Conservation (phyloP, 2,113 vertebrate species). For the Dolichallabes microphthalmus region DNA sequence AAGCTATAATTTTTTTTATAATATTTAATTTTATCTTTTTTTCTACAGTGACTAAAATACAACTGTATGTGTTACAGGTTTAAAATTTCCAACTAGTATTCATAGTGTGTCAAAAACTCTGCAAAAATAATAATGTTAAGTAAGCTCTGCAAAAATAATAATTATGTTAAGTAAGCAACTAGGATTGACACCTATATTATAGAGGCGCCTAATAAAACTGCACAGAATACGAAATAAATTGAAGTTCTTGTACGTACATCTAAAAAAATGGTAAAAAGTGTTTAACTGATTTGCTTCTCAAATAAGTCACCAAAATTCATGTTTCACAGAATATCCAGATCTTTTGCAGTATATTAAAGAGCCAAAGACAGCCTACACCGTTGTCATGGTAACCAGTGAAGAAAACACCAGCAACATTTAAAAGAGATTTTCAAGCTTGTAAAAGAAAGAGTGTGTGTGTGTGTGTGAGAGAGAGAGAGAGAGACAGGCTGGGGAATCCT, state of each 20-base stretch:
- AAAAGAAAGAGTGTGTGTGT: constrained; percentile 25
- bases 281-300: neutral
- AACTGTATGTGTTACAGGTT: too few relatives aligned
- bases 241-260: neutral
- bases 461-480: constrained; percentile 15
- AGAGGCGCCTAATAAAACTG: neutral
- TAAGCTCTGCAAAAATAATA: neutral
- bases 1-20: neutral
- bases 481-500: constrained; percentile 28
- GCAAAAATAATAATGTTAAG: neutral
- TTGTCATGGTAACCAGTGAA: constrained; percentile 73
- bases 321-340: constrained; percentile 72
- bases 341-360: constrained; percentile 65
- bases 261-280: neutral
- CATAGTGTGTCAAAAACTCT: too few relatives aligned
- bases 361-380: constrained; percentile 71
- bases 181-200: neutral
- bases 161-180: neutral
- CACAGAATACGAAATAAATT: neutral
- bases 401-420: constrained; percentile 63
- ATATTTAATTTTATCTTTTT: neutral
- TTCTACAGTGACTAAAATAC: neutral
- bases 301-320: constrained; percentile 36
- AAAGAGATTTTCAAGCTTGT: constrained; percentile 68
- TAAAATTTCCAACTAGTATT: too few relatives aligned